phyloP scores from a whole-genome alignment of 2,888 invertebrate species.

The Drosophila diplacantha region DNA sequence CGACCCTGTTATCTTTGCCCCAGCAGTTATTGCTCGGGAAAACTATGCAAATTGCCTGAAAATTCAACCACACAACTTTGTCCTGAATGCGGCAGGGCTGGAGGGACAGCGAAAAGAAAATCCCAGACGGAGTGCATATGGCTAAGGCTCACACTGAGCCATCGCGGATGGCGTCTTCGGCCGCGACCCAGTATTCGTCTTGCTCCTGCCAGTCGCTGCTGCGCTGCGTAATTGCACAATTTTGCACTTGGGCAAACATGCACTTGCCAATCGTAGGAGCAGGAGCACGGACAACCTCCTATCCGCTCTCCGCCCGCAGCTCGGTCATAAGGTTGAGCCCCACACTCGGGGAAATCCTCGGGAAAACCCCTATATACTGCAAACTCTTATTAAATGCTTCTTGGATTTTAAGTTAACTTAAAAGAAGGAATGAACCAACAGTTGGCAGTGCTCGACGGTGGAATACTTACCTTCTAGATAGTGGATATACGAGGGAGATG shows the following conservation, averaged over 20 bases:
- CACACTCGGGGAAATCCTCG: not conserved
- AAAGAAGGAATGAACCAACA: not conserved
- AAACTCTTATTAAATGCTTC: not conserved
- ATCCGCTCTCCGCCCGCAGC: not conserved
- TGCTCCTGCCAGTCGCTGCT: constrained; percentile 20
- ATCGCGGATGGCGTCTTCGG: constrained; percentile 18
- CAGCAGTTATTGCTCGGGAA: constrained; percentile 22
- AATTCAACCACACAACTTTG: constrained; percentile 40
- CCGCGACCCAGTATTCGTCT: constrained; percentile 21
- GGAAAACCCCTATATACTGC: no score
- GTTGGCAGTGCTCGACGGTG: no score
- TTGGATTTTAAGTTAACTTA: not conserved
- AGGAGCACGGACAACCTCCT: not conserved
- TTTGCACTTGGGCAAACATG: constrained; percentile 66
- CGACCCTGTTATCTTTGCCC: constrained; percentile 14
- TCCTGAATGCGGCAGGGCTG: constrained; percentile 23
- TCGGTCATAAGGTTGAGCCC: constrained; percentile 16
- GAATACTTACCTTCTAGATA: no score
- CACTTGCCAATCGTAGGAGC: constrained; percentile 50
- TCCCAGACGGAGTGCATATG: constrained; percentile 17
- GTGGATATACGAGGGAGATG: no score
- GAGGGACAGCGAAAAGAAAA: constrained; percentile 23
- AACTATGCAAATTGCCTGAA: constrained; percentile 39
- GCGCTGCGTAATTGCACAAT: constrained; percentile 64
- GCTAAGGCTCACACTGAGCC: constrained; percentile 13